Evolutionary conservation across 2,888 invertebrate genomes (phyloP).

Genomic region (Acleris holmiana): DNA sequence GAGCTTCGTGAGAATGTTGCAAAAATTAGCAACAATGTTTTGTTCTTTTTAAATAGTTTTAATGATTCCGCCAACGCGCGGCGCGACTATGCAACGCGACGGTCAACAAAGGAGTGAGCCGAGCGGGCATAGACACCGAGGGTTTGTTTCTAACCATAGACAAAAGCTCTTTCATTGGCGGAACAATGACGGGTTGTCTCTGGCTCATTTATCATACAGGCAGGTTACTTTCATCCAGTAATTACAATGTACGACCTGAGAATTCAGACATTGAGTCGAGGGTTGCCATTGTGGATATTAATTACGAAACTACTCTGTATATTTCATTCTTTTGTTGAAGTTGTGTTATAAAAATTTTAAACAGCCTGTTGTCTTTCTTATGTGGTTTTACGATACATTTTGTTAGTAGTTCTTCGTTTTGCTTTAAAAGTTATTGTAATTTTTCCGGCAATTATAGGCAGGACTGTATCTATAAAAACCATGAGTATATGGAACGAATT

Average conservation of each 20-base stretch:
- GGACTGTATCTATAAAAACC: too few species aligned
- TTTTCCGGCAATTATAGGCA: too few species aligned
- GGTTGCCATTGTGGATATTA: constrained; percentile 65
- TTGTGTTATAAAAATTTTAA: constrained; percentile 48
- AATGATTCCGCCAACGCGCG: constrained; percentile 71
- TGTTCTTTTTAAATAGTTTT: constrained; percentile 61
- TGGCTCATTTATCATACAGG: constrained; percentile 82
- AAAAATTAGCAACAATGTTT: constrained; percentile 69
- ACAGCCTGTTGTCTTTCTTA: constrained; percentile 7
- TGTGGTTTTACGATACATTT: neutral
- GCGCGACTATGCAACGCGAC: constrained; percentile 65
- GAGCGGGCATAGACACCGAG: constrained; percentile 75
- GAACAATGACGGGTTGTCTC: constrained; percentile 76
- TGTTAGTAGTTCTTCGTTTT: neutral
- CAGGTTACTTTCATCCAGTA: constrained; percentile 82
- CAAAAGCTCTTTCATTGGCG: constrained; percentile 79
- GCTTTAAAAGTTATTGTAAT: too few species aligned
- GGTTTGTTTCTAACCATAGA: constrained; percentile 76
- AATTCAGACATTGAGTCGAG: constrained; percentile 58
- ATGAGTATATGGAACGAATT: too few species aligned
- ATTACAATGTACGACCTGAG: constrained; percentile 72
- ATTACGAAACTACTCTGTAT: constrained; percentile 63
- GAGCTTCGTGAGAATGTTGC: constrained; percentile 63
- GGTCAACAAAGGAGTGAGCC: constrained; percentile 74
- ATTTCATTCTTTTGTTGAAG: constrained; percentile 59